Evolutionary conservation across 2,797 vertebrate genomes (phyloP), one percentile per base, ranked within the genome.

Genomic region (Toxotes lorentzi): DNA sequence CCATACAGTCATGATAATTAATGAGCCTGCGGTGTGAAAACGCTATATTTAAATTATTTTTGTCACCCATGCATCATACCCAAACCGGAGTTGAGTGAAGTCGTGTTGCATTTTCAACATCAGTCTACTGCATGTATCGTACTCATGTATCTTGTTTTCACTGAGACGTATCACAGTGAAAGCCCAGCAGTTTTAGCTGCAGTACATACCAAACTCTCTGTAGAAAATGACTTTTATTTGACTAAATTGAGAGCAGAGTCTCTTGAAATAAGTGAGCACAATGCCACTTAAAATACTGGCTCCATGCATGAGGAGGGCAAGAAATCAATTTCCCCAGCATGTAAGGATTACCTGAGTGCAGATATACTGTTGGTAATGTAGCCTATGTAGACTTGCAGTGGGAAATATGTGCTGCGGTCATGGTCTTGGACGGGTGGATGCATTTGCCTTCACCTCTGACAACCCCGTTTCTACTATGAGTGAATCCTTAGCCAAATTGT

Each of bases 211-310:
- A 65, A 69, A 74, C 72, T 72, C 41, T 76, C 24, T 78, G 40
- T 7, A 23, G 34, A 65, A 53, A 30, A 50, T 50, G 38, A 81
- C 70, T 81, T 82, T 74, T 65, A 78, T 79, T 81, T 34, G 34
- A 73, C 69, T 74, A 74, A 76, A 82, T 67, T 78, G 67, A 69
- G 61, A 54, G 57, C 50, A 32, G 23, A 30, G 50, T 73, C 73
- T 67, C 60, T 67, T 60, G 45, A 56, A 69, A 80, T 76, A 57
- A 53, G 66, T 62, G 45, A 73, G 60, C 69, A 76, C 63, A 78
- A 54, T 68, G 54, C 40, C 43, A 67, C 75, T 67, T 70, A 58
- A 79, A 79, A 83, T 77, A 63, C 48, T 2, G 8, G 32, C 48
- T 68, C n/a, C 24, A 24, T 1, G 16, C 75, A 61, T 77, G 66